Conservation (phyloP, 2,113 vertebrate genomes). For the Caranx ignobilis region DNA sequence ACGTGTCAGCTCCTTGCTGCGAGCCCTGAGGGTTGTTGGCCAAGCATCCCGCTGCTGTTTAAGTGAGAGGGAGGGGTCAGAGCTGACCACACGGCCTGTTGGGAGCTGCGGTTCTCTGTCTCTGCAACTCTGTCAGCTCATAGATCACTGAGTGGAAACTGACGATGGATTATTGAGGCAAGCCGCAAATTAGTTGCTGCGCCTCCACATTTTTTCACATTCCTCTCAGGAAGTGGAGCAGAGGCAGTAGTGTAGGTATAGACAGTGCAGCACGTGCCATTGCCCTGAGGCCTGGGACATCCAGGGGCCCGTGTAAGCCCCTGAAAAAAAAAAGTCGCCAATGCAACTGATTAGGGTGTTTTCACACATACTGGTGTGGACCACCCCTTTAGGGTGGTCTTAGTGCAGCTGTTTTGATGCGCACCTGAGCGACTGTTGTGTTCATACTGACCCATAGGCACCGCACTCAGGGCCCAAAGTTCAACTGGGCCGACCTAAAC, state of each 20-base stretch:
- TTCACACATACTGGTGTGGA: too few species aligned
- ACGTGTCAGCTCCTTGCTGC: conserved; percentile 36
- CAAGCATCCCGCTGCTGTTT: conserved; percentile 43
- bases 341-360: too few species aligned
- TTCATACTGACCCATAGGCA: too few species aligned
- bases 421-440: too few species aligned
- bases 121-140: conserved; percentile 51
- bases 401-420: too few species aligned
- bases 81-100: conserved; percentile 59
- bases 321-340: too few species aligned
- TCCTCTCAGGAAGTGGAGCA: conserved; percentile 16
- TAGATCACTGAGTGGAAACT: conserved; percentile 61
- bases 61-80: conserved; percentile 43
- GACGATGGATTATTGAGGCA: conserved; percentile 67
- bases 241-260: neutral
- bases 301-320: too few species aligned
- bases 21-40: conserved; percentile 59
- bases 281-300: too few species aligned
- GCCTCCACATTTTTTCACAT: conserved; percentile 45
- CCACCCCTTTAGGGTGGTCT: too few species aligned
- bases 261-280: too few species aligned
- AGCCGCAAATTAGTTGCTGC: conserved; percentile 70
- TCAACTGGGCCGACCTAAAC: too few species aligned
- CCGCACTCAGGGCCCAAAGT: too few species aligned
- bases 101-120: conserved; percentile 62